Base-by-base conservation (phyloP, 1,140 invertebrate species). In the Drosophila sulfurigaster region DNA sequence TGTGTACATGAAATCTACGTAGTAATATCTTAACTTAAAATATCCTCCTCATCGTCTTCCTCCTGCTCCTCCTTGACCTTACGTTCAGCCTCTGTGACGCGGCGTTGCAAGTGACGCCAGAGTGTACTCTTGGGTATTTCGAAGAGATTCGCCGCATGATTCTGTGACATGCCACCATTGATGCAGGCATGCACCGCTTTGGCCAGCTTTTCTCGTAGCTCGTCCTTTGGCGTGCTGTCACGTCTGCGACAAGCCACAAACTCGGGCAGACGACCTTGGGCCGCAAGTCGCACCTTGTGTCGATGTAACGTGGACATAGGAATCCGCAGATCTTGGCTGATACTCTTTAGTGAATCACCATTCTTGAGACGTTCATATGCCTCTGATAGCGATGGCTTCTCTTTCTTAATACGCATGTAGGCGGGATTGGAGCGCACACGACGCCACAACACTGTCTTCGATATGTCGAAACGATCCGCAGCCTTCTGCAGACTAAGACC, bases 361-460 rank as follows among this genome's bases (percentile, higher is more conserved):
- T 91, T 93, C 69, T 94, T 93, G 0, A 95, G 81, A 15, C 94
- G 93, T 76, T 93, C 93, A 7, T 94, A 92, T 3, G 94, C 94
- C 43, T 94, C 93, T 49, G 93, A 82, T 66, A 94, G 92, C 43
- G 92, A 93, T 2, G 93, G 93, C 30, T 92, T 90, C 28, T 92
- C 93, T 8, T 94, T 93, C 10, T 92, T 92, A 10, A 92, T 93
- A 49, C 93, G 93, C 77, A 91, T 86, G 66, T 94, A 94, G 0
- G 91, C 79, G 32, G 93, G 93, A 69, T 87, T 74, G 57, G 94
- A 94, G 70, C 94, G 94, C 54, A 95, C 94, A 59, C 94, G 88
- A 62, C 94, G 91, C 94, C 94, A 95, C 16, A 95, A 82, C 2
- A 95, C 94, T 8, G 94, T 95, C 89, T 95, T 95, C 10, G 94